Percentiles rank a stretch among this genome's conserved stretches.
Evolutionary conservation across 1,140 invertebrate species (phyloP).

Genomic region (Popillia japonica): DNA sequence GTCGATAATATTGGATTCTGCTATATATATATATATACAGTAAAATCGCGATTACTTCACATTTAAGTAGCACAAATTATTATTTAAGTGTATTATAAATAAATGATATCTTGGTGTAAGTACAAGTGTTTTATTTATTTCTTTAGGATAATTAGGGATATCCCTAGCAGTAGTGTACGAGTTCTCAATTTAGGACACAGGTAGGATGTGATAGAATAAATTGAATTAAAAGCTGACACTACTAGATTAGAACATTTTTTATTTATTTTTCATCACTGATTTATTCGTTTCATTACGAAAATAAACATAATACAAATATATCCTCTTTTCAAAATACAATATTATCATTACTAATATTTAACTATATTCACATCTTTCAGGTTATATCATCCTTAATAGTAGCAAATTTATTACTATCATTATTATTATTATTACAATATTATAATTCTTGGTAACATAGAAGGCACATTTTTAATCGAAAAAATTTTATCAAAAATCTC

Average conservation of each 20-base stretch:
- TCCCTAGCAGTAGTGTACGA: too few relatives aligned
- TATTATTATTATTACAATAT: not conserved
- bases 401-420: not conserved
- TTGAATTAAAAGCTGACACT: not conserved
- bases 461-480: slow-evolving; percentile 1
- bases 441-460: not conserved
- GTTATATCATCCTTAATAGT: not conserved
- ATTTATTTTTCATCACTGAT: slow-evolving; percentile 9
- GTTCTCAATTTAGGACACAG: too few relatives aligned
- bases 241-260: not conserved
- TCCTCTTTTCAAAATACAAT: slow-evolving; percentile 8
- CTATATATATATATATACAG: too few relatives aligned
- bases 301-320: slow-evolving; percentile 20
- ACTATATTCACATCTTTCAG: not conserved
- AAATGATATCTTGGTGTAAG: too few relatives aligned
- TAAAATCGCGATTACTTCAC: too few relatives aligned
- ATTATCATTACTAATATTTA: slow-evolving; percentile 2
- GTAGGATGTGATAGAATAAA: too few relatives aligned
- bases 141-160: too few relatives aligned
- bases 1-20: too few relatives aligned
- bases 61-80: too few relatives aligned
- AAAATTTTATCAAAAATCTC: not conserved
- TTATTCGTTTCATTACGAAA: not conserved
- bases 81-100: too few relatives aligned
- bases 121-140: too few relatives aligned